phyloP scores from a whole-genome alignment of 2,888 invertebrate species.

The Sylvicola fuscatus region DNA sequence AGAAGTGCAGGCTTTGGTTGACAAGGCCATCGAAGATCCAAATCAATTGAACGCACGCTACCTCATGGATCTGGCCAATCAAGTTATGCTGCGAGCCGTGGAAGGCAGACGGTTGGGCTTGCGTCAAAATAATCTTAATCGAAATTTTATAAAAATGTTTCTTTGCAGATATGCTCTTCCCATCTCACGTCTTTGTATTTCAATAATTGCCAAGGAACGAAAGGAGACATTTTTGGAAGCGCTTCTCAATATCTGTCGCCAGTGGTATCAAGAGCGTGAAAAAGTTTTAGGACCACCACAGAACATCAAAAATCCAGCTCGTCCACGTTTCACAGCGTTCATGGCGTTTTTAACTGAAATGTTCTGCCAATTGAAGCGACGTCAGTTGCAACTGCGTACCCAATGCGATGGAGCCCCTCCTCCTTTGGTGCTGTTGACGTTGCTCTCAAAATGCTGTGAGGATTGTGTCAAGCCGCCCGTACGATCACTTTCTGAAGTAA shows the following conservation, averaged over 20 bases:
- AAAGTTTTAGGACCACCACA: constrained; percentile 32
- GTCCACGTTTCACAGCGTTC: constrained; percentile 57
- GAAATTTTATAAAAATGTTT: background rate
- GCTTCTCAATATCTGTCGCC: constrained; percentile 71
- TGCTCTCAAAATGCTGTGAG: constrained; percentile 76
- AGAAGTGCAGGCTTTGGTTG: constrained; percentile 51
- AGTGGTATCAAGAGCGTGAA: constrained; percentile 72
- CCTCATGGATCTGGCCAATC: constrained; percentile 69
- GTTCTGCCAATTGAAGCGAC: constrained; percentile 64
- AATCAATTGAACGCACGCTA: constrained; percentile 51
- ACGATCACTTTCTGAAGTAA: constrained; percentile 64
- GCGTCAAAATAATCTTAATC: background rate
- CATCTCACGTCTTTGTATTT: constrained; percentile 67
- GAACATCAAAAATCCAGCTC: constrained; percentile 34
- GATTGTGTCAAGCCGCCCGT: constrained; percentile 68
- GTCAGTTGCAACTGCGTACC: constrained; percentile 33
- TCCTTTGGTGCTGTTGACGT: constrained; percentile 55
- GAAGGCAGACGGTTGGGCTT: constrained; percentile 31
- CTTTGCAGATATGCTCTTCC: constrained; percentile 51
- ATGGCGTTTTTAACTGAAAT: constrained; percentile 81
- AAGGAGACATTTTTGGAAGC: constrained; percentile 79
- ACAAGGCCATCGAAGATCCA: constrained; percentile 64
- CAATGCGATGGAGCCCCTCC: constrained; percentile 39
- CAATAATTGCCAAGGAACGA: constrained; percentile 70
- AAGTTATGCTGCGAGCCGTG: constrained; percentile 58